Evolutionary conservation across 2,888 invertebrate genomes (phyloP), one percentile per base, ranked within the genome.

Genomic region (Dusona sp.): DNA sequence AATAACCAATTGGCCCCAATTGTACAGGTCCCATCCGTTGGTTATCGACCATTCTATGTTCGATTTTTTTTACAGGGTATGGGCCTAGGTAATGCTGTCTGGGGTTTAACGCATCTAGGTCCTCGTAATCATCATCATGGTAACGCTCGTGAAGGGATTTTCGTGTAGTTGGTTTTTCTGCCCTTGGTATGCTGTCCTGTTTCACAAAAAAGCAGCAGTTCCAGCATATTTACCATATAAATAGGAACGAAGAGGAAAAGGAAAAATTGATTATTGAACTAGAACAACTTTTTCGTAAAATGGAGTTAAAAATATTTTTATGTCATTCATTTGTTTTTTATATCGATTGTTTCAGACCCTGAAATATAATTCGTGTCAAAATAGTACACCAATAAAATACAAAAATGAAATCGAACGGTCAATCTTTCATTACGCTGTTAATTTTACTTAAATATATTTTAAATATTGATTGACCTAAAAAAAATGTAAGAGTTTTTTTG

Each of bases 101-200:
- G 16, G n/a, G 13, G 8, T 61, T 74, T 9, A 61, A 19, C 42
- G 42, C 0, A 36, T 57, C n/a, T 67, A 29, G 51, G 36, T 81
- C 78, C 11, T 38, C 77, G n/a, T 42, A 85, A 13, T 75, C 61
- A 36, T 85, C 79, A 48, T 85, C 82, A 33, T 73, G 70, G 45
- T 85, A 82, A 68, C 68, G 79, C n/a, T 68, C 79, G 51, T 85
- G 85, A 74, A 85, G 85, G 1, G 61, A 19, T 42, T 48, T 73
- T 13, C 81, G 57, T 3, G 11, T 19, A 11, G 6, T 6, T 33
- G 70, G 65, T 61, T 19, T 70, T 65, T 78, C 57, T 48, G 54
- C 81, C 6, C 33, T 68, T 38, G 48, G 48, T 13, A 4, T 19
- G 4, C 48, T 38, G 54, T 68, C 51, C 82, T 85, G 33, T 54